Evolutionary conservation across 2,113 vertebrate genomes (phyloP).

Genomic region (Pristiophorus japonicus): DNA sequence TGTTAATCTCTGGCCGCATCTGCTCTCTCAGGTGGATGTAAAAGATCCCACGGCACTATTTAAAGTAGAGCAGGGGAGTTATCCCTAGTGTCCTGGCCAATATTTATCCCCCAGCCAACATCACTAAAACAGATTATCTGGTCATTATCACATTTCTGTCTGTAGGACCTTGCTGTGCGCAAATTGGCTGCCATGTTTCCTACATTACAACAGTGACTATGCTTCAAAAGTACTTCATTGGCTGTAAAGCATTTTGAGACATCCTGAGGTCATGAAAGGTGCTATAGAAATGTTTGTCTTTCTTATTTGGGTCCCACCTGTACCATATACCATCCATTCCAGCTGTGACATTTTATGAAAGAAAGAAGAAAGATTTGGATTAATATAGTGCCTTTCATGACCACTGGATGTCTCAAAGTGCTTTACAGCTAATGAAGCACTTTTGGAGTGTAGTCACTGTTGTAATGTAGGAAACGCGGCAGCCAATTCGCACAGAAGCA

Average conservation of each 20-base stretch:
- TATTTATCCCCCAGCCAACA: neutral
- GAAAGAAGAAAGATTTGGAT: no score
- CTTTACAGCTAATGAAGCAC: no score
- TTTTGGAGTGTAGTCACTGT: no score
- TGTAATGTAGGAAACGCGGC: no score
- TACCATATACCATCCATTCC: neutral
- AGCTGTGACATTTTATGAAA: neutral
- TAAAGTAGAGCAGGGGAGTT: neutral
- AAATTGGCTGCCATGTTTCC: neutral
- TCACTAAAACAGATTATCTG: neutral
- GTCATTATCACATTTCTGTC: no score
- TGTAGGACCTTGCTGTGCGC: no score
- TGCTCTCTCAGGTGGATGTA: neutral
- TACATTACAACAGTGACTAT: neutral
- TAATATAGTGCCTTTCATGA: no score
- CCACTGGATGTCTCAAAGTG: no score
- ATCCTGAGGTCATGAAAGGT: neutral
- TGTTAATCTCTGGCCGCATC: neutral
- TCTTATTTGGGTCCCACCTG: neutral
- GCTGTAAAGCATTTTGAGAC: neutral
- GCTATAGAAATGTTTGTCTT: neutral
- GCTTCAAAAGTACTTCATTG: neutral
- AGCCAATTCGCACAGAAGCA: no score
- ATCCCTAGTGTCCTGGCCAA: neutral
- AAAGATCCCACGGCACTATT: neutral